Evolutionary conservation across 2,797 vertebrate genomes (phyloP), one percentile per base, ranked within the genome.

Genomic region (Crypturellus tataupa): DNA sequence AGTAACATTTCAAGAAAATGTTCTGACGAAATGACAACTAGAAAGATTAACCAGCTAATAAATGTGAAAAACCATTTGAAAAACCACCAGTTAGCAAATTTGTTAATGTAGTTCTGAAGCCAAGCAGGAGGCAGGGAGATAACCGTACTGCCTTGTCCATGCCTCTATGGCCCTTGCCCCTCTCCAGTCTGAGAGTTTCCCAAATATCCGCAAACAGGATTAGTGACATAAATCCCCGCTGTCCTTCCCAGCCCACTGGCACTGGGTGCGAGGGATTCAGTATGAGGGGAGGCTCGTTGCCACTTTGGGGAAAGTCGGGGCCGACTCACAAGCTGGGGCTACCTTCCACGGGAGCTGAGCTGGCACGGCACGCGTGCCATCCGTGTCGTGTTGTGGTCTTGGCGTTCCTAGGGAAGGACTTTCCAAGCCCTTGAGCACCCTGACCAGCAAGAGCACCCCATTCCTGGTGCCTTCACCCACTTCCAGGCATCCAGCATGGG

Each of bases 1-100:
- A 77, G 44, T 81, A 87, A 69, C 69, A 56, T 79, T 85, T 83
- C 10, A 95, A 71, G 85, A 90, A 58, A 76, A 81, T 85, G 68
- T 79, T 72, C 49, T 62, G 68, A 58, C 21, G 40, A 75, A 88
- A 46, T 64, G 77, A 82, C 93, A 95, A 64, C 79, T 81, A 72
- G 79, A 60, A 67, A 29, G 31, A 59, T 25, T 72, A 63, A 37
- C 94, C 87, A 72, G 33, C 40, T 1, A 2, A 29, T 39, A 31
- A 70, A 10, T 53, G 44, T 14, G 35, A 47, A 17, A 53, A 29
- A 53, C 4, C 19, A 59, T 7, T 8, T 31, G 59, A 69, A 67
- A n/a, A 53, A 23, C 8, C 37, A 18, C 46, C 42, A 15, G 49
- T 58, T 86, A 25, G 29, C 49, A 59, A 21, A 17, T 60, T 69